Evolutionary conservation across 2,113 vertebrate species (phyloP), one percentile per base, ranked within the genome.

Genomic region (Bujurquina vittata): DNA sequence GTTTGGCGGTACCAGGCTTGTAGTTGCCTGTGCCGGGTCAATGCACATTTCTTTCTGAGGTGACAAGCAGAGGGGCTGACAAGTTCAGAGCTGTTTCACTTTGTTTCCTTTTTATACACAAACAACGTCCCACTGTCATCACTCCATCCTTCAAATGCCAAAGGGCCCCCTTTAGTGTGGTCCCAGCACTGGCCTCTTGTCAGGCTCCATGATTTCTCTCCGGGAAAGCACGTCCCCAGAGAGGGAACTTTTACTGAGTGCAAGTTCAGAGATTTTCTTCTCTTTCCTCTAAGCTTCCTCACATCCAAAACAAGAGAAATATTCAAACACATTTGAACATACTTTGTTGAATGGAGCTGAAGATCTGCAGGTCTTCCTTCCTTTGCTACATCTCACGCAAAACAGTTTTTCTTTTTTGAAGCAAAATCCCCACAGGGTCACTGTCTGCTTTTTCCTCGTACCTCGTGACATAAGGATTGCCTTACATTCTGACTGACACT

Each of bases 121-220:
- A 93, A 93, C 93, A 94, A 91, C 81, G 73, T 93, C 86, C 88
- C 75, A 88, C 93, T 94, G 92, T 95, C 94, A 93, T 88, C 94
- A 94, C 93, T 91, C 90, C 92, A 93, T 93, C 92, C 91, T 84
- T 95, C 89, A 94, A 92, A 91, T 91, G 86, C 89, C 88, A 89
- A 83, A 90, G 88, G 87, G 82, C 85, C 86, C 90, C 93, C 77
- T 88, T 72, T 81, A 86, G 90, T 90, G 85, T 56, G 56, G 78
- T 69, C 86, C 62, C 59, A 54, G 62, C 12, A 22, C n/a, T 65
- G 88, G 83, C 86, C 89, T 79, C 87, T 22, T 35, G 77, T 83
- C 63, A 37, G 91, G 83, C 87, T 78, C 81, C 82, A 61, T 79
- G 59, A 81, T 83, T 87, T 85, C 86, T 75, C 82, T 56, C 81